These are phyloP conservation scores for Nebria salina DNA, from an alignment of 2,888 invertebrate species.

Conservation along the genomic window DNA sequence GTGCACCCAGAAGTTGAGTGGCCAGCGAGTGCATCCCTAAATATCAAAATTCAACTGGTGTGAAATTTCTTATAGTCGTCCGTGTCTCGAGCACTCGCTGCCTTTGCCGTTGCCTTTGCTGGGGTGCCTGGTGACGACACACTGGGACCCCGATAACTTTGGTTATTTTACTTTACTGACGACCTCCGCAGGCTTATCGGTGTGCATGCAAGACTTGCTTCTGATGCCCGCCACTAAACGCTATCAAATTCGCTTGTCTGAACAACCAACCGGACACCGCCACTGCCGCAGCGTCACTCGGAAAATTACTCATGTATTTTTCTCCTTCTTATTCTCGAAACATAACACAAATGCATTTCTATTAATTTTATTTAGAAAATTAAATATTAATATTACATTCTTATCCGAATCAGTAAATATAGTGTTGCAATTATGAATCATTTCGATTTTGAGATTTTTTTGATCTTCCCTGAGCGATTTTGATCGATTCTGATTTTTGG, in stretches of 20 bases:
- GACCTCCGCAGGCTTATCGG: slow-evolving; percentile 36
- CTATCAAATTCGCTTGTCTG: neutral
- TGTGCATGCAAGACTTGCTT: slow-evolving; percentile 43
- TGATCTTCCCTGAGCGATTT: too few species aligned
- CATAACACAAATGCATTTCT: too few species aligned
- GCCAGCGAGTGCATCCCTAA: slow-evolving; percentile 58
- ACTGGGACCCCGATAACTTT: slow-evolving; percentile 50
- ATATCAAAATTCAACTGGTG: slow-evolving; percentile 62
- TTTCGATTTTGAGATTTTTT: too few species aligned
- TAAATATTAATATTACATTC: too few species aligned
- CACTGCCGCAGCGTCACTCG: neutral
- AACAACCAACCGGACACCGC: neutral
- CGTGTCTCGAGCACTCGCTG: slow-evolving; percentile 47
- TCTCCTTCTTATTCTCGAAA: too few species aligned
- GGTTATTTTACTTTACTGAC: slow-evolving; percentile 42
- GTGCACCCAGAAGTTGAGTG: slow-evolving; percentile 54
- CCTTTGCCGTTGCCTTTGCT: neutral
- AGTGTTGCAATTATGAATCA: too few species aligned
- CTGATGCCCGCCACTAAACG: slow-evolving; percentile 25
- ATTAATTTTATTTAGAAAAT: too few species aligned
- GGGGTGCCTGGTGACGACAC: slow-evolving; percentile 26
- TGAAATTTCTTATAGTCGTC: slow-evolving; percentile 56
- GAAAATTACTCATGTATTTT: neutral
- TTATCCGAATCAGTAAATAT: too few species aligned
- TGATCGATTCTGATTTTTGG: too few species aligned